Evolutionary conservation across 1,140 invertebrate species (phyloP).

Genomic region (Sitobion miscanthi): DNA sequence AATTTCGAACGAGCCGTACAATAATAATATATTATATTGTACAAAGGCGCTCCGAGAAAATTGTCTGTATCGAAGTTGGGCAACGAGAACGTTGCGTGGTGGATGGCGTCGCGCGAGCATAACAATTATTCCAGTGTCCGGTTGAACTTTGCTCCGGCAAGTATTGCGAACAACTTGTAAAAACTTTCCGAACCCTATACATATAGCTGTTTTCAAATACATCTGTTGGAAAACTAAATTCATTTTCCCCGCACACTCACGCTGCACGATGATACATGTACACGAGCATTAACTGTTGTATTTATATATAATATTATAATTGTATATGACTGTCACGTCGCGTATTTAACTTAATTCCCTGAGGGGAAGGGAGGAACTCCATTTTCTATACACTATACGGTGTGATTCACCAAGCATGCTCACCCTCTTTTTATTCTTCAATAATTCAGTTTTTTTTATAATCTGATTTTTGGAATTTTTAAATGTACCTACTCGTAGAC

Average conservation of each 20-base stretch:
- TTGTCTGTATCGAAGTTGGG: neutral
- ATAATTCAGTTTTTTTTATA: too few relatives aligned
- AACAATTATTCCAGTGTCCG: neutral
- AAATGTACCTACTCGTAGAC: too few relatives aligned
- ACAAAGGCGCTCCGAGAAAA: neutral
- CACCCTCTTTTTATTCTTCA: too few relatives aligned
- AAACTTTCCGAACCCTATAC: neutral
- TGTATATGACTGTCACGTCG: neutral
- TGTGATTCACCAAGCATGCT: too few relatives aligned
- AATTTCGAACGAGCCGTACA: neutral
- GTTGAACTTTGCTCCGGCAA: neutral
- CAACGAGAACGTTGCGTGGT: neutral
- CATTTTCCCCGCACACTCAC: neutral
- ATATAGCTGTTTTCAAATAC: neutral
- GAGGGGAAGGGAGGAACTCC: neutral
- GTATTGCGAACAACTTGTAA: neutral
- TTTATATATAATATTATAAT: neutral
- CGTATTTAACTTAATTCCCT: neutral
- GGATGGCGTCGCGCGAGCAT: neutral
- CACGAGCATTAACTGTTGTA: neutral
- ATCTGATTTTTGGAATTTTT: too few relatives aligned
- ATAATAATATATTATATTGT: neutral
- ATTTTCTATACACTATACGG: neutral
- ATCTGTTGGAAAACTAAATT: conserved; percentile 12
- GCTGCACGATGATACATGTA: neutral